Base-by-base conservation (phyloP, 2,888 invertebrate genomes). In the Uloborus plumipes region DNA sequence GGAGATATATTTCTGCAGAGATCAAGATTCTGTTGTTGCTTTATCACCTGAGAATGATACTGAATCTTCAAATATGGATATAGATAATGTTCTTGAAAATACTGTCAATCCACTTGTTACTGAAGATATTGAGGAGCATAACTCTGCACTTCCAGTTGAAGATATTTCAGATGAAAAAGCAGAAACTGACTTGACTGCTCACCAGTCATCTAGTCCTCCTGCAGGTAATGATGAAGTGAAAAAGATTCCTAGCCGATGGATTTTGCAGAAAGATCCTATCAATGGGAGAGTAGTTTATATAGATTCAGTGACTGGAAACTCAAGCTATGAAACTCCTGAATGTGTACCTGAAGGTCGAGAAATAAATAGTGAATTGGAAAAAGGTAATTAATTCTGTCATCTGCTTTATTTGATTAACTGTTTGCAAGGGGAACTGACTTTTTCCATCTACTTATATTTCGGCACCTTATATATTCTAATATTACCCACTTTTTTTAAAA, bases 271-370 rank as follows among this genome's bases (percentile, higher is more conserved):
- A 53, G 64, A 83, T 70, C 62, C 72, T 26, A 22, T 58, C 39
- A 73, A 49, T 6, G 53, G 76, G 9, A 70, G 64, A 59, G 20
- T 62, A 14, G 47, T 61, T 15, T 84, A 84, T 51, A 66, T 84
- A n/a, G 73, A 84, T 62, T 67, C 65, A 15, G 20, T 77, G 4
- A 77, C 76, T 49, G 84, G 84, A 59, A 84, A 84, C 55, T 82
- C 84, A 47, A 55, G 75, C 9, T 84, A 73, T 53, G 20, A 49
- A 47, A 20, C 22, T n/a, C 78, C 85, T 7, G 58, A 51, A 55
- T n/a, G 22, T 39, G 39, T 11, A 18, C n/a, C 62, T 47, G 31
- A 20, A 50, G 20, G 2, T 49, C 20, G 1, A 18, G 50, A 47
- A 49, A 39, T 39, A 39, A 39, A 11, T 39, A 11, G 9, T 39